Percentiles rank a stretch among this genome's conserved stretches.
phyloP scores from a whole-genome alignment of 1,140 invertebrate species.

The Apocrypta bakeri region DNA sequence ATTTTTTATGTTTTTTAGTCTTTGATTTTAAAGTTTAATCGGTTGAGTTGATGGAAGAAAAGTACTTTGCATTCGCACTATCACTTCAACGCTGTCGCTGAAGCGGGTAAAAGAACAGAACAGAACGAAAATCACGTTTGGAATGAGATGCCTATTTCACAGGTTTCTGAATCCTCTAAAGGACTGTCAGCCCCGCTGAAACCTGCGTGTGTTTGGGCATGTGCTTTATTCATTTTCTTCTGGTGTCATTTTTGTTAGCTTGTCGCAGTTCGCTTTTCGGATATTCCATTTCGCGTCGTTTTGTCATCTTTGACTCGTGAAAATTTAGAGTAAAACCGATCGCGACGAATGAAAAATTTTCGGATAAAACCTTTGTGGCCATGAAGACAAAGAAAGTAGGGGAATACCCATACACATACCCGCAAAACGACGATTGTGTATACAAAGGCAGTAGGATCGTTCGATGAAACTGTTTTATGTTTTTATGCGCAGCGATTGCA shows the following conservation, averaged over 20 bases:
- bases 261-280: not conserved
- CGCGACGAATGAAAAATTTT: too few relatives aligned
- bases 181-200: slow-evolving; percentile 1
- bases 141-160: not conserved
- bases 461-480: too few relatives aligned
- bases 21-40: not conserved
- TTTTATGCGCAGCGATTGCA: too few relatives aligned
- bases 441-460: too few relatives aligned
- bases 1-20: not conserved
- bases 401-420: too few relatives aligned
- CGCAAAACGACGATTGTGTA: too few relatives aligned
- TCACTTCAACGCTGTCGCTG: not conserved
- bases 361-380: too few relatives aligned
- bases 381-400: too few relatives aligned
- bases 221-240: not conserved
- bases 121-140: slow-evolving; percentile 4
- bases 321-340: not conserved
- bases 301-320: not conserved
- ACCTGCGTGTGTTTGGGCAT: not conserved
- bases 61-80: too few relatives aligned
- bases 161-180: not conserved
- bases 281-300: not conserved
- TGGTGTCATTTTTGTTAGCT: not conserved
- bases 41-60: too few relatives aligned
- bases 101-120: not conserved